phyloP scores from a whole-genome alignment of 2,113 vertebrate species.

The Pituophis catenifer region DNA sequence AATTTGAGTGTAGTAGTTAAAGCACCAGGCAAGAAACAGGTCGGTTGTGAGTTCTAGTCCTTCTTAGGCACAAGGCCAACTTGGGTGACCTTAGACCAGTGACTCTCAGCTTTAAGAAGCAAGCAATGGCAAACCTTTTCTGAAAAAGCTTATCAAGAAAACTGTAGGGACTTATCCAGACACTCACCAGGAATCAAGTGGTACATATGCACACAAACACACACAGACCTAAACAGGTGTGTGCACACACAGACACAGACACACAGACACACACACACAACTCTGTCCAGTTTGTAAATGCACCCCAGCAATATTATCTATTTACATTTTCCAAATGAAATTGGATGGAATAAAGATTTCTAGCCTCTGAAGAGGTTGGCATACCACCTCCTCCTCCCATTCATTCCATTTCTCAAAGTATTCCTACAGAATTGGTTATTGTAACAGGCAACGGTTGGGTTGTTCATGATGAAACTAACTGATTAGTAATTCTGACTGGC shows the following conservation, averaged over 20 bases:
- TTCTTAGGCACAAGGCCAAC: not conserved
- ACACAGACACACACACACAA: accelerated
- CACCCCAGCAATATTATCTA: not conserved
- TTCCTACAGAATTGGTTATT: not conserved
- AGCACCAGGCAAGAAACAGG: not conserved
- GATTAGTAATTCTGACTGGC: not conserved
- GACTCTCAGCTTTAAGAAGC: not conserved
- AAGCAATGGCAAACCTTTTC: not conserved
- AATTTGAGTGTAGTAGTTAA: not conserved
- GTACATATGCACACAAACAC: too few relatives aligned
- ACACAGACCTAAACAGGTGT: too few relatives aligned
- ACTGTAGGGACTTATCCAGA: not conserved
- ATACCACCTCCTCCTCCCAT: not conserved
- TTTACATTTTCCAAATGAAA: not conserved
- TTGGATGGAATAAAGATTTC: not conserved
- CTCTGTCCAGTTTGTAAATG: not conserved
- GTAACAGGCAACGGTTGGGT: not conserved
- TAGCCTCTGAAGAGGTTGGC: not conserved
- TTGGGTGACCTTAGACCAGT: not conserved
- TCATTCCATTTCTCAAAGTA: not conserved
- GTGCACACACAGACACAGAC: not conserved
- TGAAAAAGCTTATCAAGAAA: not conserved
- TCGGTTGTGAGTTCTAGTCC: not conserved
- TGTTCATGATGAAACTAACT: not conserved
- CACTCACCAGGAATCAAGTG: not conserved